Conservation (phyloP, 2,888 invertebrate species). For the Melipona beecheii region DNA sequence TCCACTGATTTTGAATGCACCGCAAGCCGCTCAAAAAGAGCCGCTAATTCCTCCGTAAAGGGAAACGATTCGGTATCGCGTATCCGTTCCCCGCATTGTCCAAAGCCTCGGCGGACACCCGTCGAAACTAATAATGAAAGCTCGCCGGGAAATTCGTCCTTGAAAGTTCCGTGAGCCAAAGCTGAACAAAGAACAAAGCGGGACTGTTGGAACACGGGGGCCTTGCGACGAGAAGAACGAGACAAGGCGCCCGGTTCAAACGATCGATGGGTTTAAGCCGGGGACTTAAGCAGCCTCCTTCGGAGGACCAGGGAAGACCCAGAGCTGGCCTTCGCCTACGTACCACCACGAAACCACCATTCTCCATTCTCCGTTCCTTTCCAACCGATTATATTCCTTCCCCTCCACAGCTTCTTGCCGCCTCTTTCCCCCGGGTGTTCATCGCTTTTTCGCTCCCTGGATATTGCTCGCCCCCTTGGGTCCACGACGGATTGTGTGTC, state of each 20-base stretch:
- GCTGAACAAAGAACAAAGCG: slow-evolving; percentile 3
- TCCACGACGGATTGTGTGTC: slow-evolving; percentile 67
- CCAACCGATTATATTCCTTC: slow-evolving; percentile 47
- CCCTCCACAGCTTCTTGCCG: neutral
- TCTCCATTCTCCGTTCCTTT: slow-evolving; percentile 57
- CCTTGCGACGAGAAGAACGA: neutral
- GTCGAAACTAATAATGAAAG: too few relatives aligned
- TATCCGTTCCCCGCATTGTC: too few relatives aligned
- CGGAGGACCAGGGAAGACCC: slow-evolving; percentile 54
- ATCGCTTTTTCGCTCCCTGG: slow-evolving; percentile 29
- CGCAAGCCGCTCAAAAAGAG: too few relatives aligned
- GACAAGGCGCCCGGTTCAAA: slow-evolving; percentile 46
- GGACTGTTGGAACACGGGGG: too few relatives aligned
- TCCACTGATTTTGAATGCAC: too few relatives aligned
- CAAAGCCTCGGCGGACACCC: too few relatives aligned
- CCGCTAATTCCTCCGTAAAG: too few relatives aligned
- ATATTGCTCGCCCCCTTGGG: slow-evolving; percentile 36
- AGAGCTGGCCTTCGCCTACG: slow-evolving; percentile 41
- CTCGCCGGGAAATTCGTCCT: too few relatives aligned
- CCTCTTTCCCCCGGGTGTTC: slow-evolving; percentile 9
- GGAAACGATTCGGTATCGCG: too few relatives aligned
- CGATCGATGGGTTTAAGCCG: slow-evolving; percentile 46
- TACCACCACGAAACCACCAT: slow-evolving; percentile 49
- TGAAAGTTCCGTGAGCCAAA: too few relatives aligned
- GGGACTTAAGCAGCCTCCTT: slow-evolving; percentile 52